Percentiles rank a stretch among this genome's conserved stretches.
These are phyloP conservation scores for Cephalopterus ornatus DNA, from an alignment of 2,113 vertebrate genomes.

Conservation along the genomic window DNA sequence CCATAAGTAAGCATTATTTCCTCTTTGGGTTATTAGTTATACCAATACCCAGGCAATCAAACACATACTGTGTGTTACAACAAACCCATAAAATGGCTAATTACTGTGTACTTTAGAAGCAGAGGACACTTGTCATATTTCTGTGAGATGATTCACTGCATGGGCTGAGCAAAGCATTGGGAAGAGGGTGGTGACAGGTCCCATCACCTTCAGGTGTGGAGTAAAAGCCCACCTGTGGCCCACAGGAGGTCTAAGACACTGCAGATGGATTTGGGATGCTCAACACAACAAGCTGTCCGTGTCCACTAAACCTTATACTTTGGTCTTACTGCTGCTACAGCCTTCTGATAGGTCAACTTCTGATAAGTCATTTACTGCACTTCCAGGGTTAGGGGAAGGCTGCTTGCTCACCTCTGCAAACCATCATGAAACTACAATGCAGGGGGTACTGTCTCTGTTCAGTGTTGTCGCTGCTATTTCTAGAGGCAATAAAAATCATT, in stretches of 20 bases:
- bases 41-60: background rate
- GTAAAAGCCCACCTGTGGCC: fast-evolving
- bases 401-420: background rate
- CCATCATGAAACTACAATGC: fast-evolving
- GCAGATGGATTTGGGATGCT: background rate
- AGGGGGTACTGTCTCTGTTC: background rate
- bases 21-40: background rate
- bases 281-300: background rate
- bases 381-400: background rate
- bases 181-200: background rate
- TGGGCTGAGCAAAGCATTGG: fast-evolving
- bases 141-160: background rate
- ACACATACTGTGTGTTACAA: background rate
- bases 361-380: background rate
- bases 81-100: background rate
- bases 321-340: background rate
- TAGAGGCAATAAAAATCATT: background rate
- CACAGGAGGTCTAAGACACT: background rate
- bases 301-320: background rate
- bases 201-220: fast-evolving
- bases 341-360: background rate
- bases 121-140: background rate
- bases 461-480: background rate
- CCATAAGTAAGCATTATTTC: background rate
- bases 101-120: background rate